phyloP scores from a whole-genome alignment of 2,888 invertebrate genomes.

The Pandemis corylana region DNA sequence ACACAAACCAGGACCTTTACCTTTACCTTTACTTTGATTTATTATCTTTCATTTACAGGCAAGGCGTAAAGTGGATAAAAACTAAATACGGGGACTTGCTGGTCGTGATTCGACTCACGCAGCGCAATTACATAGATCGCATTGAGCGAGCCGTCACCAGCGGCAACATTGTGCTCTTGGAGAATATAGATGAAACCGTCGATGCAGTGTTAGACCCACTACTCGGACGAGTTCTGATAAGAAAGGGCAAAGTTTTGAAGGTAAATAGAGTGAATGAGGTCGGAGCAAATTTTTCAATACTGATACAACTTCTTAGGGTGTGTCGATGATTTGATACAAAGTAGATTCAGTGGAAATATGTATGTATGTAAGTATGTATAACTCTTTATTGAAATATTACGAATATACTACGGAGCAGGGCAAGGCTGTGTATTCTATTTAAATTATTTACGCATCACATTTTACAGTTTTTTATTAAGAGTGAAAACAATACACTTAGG shows the following conservation, averaged over 20 bases:
- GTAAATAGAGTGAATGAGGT: slow-evolving; percentile 52
- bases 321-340: too few species aligned
- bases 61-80: slow-evolving; percentile 98
- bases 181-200: slow-evolving; percentile 94
- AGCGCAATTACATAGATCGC: slow-evolving; percentile 92
- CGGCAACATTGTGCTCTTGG: slow-evolving; percentile 92
- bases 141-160: slow-evolving; percentile 91
- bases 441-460: too few species aligned
- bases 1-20: too few species aligned
- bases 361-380: too few species aligned
- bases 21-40: too few species aligned
- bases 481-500: too few species aligned
- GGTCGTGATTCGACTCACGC: slow-evolving; percentile 90
- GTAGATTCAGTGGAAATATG: too few species aligned
- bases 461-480: too few species aligned
- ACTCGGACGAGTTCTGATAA: slow-evolving; percentile 93
- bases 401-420: too few species aligned
- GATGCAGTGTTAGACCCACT: slow-evolving; percentile 97
- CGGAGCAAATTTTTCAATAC: background rate
- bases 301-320: background rate
- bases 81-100: slow-evolving; percentile 91
- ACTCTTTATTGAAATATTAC: too few species aligned
- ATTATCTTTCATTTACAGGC: slow-evolving; percentile 67
- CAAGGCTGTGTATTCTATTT: too few species aligned
- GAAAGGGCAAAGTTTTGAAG: slow-evolving; percentile 91